Percentiles rank a stretch among this genome's conserved stretches.
phyloP scores from a whole-genome alignment of 2,113 vertebrate genomes.

The Microcebus griseorufus region DNA sequence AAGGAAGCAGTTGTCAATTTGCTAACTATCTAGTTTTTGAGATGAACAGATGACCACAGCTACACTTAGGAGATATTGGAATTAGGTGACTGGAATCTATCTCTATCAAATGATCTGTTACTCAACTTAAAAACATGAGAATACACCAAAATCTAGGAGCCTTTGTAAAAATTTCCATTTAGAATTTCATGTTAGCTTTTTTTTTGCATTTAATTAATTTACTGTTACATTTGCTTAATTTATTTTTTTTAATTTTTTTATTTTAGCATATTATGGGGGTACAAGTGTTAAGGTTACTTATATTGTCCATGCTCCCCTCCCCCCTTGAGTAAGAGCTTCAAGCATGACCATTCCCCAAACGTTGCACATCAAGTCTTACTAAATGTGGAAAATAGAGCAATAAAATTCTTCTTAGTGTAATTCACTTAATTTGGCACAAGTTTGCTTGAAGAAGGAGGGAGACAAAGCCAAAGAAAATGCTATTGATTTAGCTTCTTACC shows the following conservation, averaged over 20 bases:
- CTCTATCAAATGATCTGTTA: not conserved
- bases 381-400: not conserved
- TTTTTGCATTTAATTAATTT: no score
- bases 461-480: not conserved
- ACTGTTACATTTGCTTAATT: no score
- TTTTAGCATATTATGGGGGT: no score
- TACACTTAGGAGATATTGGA: not conserved
- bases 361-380: not conserved
- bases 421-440: not conserved
- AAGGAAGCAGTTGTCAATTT: not conserved
- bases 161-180: not conserved
- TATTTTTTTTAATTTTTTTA: no score
- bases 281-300: no score
- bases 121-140: not conserved
- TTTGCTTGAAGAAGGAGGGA: not conserved
- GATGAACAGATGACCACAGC: not conserved
- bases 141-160: not conserved
- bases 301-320: no score
- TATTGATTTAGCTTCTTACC: slow-evolving; percentile 22
- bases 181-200: not conserved
- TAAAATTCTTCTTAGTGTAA: not conserved
- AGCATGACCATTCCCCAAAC: not conserved
- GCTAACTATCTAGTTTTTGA: not conserved
- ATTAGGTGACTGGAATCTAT: not conserved
- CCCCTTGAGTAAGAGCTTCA: no score